Conservation (phyloP, 2,113 vertebrate genomes). For the Carollia perspicillata region DNA sequence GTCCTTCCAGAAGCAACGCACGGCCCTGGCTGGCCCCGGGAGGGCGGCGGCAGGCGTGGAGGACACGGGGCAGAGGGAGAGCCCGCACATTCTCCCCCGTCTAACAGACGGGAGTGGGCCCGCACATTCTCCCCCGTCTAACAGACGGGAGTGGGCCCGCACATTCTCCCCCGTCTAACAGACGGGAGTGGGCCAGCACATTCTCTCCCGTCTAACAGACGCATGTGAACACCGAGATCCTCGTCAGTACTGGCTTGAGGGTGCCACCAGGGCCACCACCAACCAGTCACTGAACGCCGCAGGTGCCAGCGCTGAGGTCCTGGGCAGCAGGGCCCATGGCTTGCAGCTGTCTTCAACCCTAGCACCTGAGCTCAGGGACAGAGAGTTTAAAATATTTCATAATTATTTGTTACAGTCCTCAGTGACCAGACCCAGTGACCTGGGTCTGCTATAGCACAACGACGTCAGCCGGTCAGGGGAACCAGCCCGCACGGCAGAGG, state of each 20-base stretch:
- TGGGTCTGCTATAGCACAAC: too few relatives aligned
- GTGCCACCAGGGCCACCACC: neutral
- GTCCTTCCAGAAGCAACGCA: neutral
- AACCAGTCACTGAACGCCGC: accelerated
- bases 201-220: accelerated
- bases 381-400: neutral
- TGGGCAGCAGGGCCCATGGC: neutral
- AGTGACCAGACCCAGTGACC: neutral
- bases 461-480: neutral
- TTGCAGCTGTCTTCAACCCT: neutral
- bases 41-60: neutral
- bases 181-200: accelerated
- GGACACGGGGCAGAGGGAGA: neutral
- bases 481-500: accelerated
- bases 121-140: neutral
- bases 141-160: accelerated
- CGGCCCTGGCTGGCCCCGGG: neutral
- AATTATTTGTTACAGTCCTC: neutral
- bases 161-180: neutral
- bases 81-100: too few relatives aligned
- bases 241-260: neutral
- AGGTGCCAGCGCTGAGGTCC: neutral
- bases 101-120: too few relatives aligned
- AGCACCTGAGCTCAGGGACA: neutral
- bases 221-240: too few relatives aligned